Evolutionary conservation across 1,140 invertebrate species (phyloP), one percentile per base, ranked within the genome.

Genomic region (Plutomurus gul): DNA sequence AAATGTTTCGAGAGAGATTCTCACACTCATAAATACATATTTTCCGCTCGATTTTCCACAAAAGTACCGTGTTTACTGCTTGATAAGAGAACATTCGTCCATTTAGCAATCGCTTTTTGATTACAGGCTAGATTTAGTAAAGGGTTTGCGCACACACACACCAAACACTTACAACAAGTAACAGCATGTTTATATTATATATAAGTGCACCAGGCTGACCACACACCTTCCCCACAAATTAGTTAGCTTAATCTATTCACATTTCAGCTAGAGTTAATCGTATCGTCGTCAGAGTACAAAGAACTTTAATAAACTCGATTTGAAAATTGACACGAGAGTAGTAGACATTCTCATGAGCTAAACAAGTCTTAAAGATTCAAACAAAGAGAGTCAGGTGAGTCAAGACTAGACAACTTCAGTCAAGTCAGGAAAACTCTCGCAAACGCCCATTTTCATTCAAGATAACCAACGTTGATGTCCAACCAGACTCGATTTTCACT

Each of bases 91-190:
- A 30, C 75, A 56, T 56, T n/a, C 37, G 60, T 76, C 60, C 75
- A 76, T 76, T 76, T 76, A 18, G 39, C 51, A 76, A 76, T 60
- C 36, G 56, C 22, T 37, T 25, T 43, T 78, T 78, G 76, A 78
- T 78, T 78, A 78, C 76, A 78, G 76, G 76, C 20, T 78, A 22
- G 16, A 43, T 47, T 7, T 39, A 39, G 37, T 51, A 51, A 22
- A 30, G 20, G 30, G 11, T 25, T 13, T 18, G 22, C 18, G 22
- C 60, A 70, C 27, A 33, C n/a, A 65, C 3, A 70, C 16, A 36
- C n/a, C n/a, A n/a, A n/a, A n/a, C n/a, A n/a, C n/a, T n/a, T n/a
- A n/a, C n/a, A n/a, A n/a, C n/a, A n/a, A n/a, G n/a, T n/a, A n/a
- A n/a, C n/a, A n/a, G n/a, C n/a, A n/a, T 4, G 18, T 70, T 33